These are phyloP conservation scores for Sebastes ruberrimus DNA, from an alignment of 2,797 vertebrate species.

Conservation along the genomic window DNA sequence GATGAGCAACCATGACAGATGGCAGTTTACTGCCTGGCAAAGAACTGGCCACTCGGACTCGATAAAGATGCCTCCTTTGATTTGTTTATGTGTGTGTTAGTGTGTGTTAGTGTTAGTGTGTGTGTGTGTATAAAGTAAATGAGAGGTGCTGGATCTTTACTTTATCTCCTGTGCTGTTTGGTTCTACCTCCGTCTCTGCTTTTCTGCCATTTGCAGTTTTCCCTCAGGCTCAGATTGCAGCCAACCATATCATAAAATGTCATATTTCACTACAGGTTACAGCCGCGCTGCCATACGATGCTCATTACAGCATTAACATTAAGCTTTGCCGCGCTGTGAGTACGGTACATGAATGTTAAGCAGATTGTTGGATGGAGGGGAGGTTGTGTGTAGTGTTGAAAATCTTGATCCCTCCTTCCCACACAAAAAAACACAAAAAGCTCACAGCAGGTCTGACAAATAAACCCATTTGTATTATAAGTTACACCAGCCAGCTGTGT, in stretches of 20 bases:
- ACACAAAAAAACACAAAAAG: not conserved
- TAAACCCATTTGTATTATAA: conserved; percentile 3
- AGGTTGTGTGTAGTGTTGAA: not conserved
- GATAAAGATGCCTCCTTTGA: conserved; percentile 33
- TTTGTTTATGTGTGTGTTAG: conserved; percentile 16
- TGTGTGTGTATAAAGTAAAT: not conserved
- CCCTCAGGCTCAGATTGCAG: conserved; percentile 4
- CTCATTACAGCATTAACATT: conserved; percentile 18
- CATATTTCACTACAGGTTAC: conserved; percentile 19
- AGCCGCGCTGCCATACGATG: not conserved
- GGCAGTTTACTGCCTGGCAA: conserved; percentile 28
- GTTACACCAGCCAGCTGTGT: conserved; percentile 29
- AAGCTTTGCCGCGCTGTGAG: not conserved
- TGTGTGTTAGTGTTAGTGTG: not conserved
- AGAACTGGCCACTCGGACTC: conserved; percentile 4
- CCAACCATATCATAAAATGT: conserved; percentile 27
- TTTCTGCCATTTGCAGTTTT: conserved; percentile 21
- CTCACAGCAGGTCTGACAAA: not conserved
- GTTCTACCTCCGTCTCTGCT: conserved; percentile 10
- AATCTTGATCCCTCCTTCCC: not conserved
- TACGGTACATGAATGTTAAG: conserved; percentile 13
- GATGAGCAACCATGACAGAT: conserved; percentile 36
- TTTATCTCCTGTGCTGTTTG: conserved; percentile 13
- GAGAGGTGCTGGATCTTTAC: not conserved
- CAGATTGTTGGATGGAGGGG: not conserved